Base-by-base conservation (phyloP, 2,797 vertebrate genomes). In the Phylloscopus collybita region DNA sequence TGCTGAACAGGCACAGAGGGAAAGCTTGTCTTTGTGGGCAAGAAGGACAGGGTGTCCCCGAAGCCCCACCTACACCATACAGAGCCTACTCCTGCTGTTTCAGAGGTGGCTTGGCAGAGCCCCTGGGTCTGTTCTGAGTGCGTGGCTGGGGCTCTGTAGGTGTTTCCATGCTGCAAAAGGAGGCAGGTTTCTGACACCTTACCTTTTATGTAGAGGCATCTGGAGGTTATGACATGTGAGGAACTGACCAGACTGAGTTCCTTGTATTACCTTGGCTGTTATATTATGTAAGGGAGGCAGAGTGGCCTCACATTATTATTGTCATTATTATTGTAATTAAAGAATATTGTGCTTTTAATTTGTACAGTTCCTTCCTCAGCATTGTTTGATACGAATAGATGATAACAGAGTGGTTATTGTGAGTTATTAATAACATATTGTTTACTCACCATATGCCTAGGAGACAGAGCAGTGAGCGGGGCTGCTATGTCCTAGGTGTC, bases 291-390 rank as follows among this genome's bases (percentile, higher is more conserved):
- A 93, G 51, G 74, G 62, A 75, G 44, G 62, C 40, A 90, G 56
- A 70, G 54, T 53, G 66, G 83, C 82, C 59, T 69, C 36, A 66
- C 13, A 30, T 30, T 62, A 66, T 66, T 47, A 34, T 40, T 61
- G 40, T 60, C 27, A 36, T 30, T 44, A 15, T 65, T 79, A 70
- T 69, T 78, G 61, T 40, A 65, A 96, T 96, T 91, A 82, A 88
- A 91, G 36, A 95, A 86, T 86, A 92, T 79, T 67, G 75, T 95
- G 65, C 15, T 94, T 96, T 96, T 91, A 72, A 93, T 95, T 92
- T 71, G 36, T 76, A 80, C 38, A 62, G 69, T 94, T 94, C 76
- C 76, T 96, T 94, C 92, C 90, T 93, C 64, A 49, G 59, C 80
- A 84, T 95, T 95, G 86, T 92, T 92, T 95, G 83, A 90, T 93